Evolutionary conservation across 1,140 invertebrate genomes (phyloP), one percentile per base, ranked within the genome.

Genomic region (Meloidogyne hapla): DNA sequence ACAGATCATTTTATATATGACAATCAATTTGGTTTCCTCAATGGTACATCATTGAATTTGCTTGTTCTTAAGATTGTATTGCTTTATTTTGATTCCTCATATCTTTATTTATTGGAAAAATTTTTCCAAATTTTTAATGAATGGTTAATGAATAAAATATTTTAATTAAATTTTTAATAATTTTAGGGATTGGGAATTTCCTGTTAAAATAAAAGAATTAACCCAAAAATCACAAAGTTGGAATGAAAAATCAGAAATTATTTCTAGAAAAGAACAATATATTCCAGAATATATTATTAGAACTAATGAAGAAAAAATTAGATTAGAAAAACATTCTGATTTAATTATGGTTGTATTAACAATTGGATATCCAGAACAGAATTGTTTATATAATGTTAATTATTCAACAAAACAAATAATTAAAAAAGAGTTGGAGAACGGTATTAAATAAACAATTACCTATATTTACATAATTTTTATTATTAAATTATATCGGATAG

Each of bases 1-100:
- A 45, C n/a, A 70, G 69, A 70, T 61, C 23, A 70, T 70, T 70
- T 21, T 70, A 70, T 70, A 1, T 42, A 70, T 61, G 40, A n/a
- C 15, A 42, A 15, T 56, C 25, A 70, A 42, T 56, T 70, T 13
- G 69, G 69, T 28, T 70, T 56, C 45, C 40, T 70, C 18, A 28
- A 70, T 61, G 26, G 45, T 18, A 1, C 69, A 28, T 21, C 61
- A n/a, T n/a, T 70, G 18, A 26, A 56, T 45, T 56, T 70, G 28
- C 23, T 70, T 25, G 2, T 45, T 45, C 45, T 61, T 26, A 70
- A 70, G 28, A 26, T 70, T 45, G 45, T 70, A 8, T 70, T 70
- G 8, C 23, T 70, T 45, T 70, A 56, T 70, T 61, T 61, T 23
- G 69, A 70, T 28, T 45, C 69, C 2, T 70, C 69, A 21, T 9